Evolutionary conservation across 2,888 invertebrate genomes (phyloP), one percentile per base, ranked within the genome.

Genomic region (Drosophila bunnanda): DNA sequence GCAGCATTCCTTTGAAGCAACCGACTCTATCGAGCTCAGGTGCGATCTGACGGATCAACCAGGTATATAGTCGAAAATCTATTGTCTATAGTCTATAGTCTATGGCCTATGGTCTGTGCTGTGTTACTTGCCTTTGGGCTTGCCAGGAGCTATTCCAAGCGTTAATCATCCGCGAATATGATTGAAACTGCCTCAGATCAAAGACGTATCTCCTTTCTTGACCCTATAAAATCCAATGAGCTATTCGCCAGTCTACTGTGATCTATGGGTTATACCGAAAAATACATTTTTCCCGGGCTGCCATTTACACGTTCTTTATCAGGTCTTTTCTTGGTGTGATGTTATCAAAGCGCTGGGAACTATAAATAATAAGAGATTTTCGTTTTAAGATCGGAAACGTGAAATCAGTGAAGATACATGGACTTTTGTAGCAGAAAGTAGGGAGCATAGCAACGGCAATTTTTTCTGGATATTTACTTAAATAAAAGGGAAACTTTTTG

Each of bases 211-310:
- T 73, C 58, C 28, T 38, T 38, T 71, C 56, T 44, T 50, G 55
- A 80, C 84, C 83, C 60, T 53, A 75, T 82, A 56, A 82, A 87
- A 80, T 73, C 34, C 39, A 69, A 75, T 82, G 78, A 87, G 67
- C 79, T 65, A 75, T 79, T 55, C 34, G 57, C 59, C 62, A 67
- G 79, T 39, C 56, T 36, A 54, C 67, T 75, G 55, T 55, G 75
- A 75, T 75, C 62, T 28, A 75, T 68, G 50, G 58, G 28, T 44
- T 44, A 38, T 10, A n/a, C 28, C 22, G 12, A 9, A 30, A 9
- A 34, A 38, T 6, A 6, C 12, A 25, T 7, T 8, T 0, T 6
- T 34, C 32, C 13, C 4, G 10, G 20, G 4, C n/a, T 8, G 39
- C 39, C 46, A 22, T 68, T 67, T 56, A 56, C 48, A 56, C 46